Percentiles rank a stretch among this genome's conserved stretches.
These are phyloP conservation scores for Macrostomum lignano DNA, from an alignment of 1,140 invertebrate species.

Conservation along the genomic window DNA sequence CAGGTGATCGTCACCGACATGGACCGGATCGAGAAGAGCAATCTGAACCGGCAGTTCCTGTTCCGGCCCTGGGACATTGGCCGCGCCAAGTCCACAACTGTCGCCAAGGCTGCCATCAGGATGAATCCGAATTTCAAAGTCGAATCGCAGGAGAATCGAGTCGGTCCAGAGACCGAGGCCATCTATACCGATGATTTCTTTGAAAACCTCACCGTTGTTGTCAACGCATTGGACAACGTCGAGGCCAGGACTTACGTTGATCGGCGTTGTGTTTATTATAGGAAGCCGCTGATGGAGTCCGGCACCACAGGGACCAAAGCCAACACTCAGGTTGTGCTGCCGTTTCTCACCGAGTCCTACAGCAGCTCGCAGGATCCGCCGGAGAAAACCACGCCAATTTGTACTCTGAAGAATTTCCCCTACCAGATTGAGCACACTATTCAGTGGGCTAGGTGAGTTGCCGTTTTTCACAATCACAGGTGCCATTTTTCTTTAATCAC, in stretches of 20 bases:
- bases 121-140: constrained; percentile 79
- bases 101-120: constrained; percentile 39
- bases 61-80: constrained; percentile 79
- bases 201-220: constrained; percentile 60
- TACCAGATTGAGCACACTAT: constrained; percentile 87
- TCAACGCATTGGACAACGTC: constrained; percentile 86
- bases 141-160: constrained; percentile 59
- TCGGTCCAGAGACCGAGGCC: constrained; percentile 69
- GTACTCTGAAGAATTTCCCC: constrained; percentile 92
- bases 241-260: constrained; percentile 73
- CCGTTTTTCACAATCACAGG: no score
- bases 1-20: constrained; percentile 69
- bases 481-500: no score
- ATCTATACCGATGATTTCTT: constrained; percentile 85
- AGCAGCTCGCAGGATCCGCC: constrained; percentile 90
- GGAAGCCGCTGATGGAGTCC: constrained; percentile 75
- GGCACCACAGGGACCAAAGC: constrained; percentile 95
- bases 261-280: constrained; percentile 78
- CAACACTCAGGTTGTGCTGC: constrained; percentile 80
- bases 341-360: constrained; percentile 66
- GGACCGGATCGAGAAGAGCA: constrained; percentile 95
- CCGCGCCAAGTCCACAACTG: constrained; percentile 59
- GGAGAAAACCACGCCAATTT: constrained; percentile 91
- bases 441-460: constrained; percentile 66
- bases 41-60: constrained; percentile 88